These are phyloP conservation scores for Melinaea marsaeus DNA, from an alignment of 2,888 invertebrate genomes.

Conservation along the genomic window DNA sequence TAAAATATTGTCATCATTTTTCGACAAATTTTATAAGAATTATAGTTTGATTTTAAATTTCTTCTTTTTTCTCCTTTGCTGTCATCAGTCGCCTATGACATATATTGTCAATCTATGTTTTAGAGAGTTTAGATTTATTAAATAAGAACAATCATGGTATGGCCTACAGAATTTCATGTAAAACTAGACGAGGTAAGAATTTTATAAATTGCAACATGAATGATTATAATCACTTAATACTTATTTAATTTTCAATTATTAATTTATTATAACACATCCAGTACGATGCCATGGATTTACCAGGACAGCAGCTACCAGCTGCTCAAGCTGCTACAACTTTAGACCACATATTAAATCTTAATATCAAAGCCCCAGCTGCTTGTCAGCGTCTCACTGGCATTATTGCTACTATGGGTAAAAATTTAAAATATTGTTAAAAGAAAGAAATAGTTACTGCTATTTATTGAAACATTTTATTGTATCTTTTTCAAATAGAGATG, in stretches of 20 bases:
- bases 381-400: conserved; percentile 75
- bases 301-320: conserved; percentile 70
- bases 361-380: conserved; percentile 65
- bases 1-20: too few species aligned
- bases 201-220: too few species aligned
- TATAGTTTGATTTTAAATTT: background rate
- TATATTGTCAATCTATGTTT: conserved; percentile 1
- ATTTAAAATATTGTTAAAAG: background rate
- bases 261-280: conserved; percentile 32
- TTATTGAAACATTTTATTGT: too few species aligned
- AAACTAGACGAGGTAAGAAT: conserved; percentile 56
- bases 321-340: conserved; percentile 67
- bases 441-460: too few species aligned
- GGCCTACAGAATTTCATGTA: conserved; percentile 57
- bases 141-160: conserved; percentile 48
- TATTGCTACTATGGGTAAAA: conserved; percentile 74
- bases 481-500: too few species aligned
- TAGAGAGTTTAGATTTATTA: background rate
- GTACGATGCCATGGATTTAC: conserved; percentile 67
- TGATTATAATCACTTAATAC: too few species aligned
- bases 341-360: conserved; percentile 69
- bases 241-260: background rate
- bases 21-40: background rate
- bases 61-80: background rate
- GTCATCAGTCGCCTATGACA: background rate